phyloP scores from a whole-genome alignment of 2,797 vertebrate species.

The Poecilia picta region DNA sequence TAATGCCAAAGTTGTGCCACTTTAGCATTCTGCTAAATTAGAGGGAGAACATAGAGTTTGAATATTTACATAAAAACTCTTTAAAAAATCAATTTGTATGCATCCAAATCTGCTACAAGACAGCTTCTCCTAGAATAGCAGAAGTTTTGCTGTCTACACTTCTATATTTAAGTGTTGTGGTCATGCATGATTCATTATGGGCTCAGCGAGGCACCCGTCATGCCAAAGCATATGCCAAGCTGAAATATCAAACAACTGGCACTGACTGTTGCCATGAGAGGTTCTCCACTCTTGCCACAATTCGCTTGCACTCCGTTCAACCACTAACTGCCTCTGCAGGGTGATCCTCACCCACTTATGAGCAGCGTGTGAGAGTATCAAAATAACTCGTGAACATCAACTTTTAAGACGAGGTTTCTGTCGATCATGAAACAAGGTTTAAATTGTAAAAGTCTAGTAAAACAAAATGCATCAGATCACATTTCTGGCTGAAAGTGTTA shows the following conservation, averaged over 20 bases:
- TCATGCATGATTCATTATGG: conserved; percentile 69
- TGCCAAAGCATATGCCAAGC: conserved; percentile 59
- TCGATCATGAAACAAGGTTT: neutral
- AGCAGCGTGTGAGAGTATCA: conserved; percentile 33
- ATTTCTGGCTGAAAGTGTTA: neutral
- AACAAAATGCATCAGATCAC: neutral
- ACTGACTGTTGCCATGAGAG: conserved; percentile 57
- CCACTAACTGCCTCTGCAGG: conserved; percentile 27
- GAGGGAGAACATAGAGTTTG: neutral
- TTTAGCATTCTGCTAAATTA: conserved; percentile 3
- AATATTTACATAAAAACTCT: conserved; percentile 1
- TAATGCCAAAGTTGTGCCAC: neutral
- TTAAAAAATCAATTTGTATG: neutral
- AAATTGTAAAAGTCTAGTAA: neutral
- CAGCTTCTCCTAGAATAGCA: conserved; percentile 37
- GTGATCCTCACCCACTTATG: conserved; percentile 50
- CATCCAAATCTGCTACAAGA: conserved; percentile 11
- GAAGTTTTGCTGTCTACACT: conserved; percentile 46
- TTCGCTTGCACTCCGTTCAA: conserved; percentile 1
- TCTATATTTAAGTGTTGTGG: conserved; percentile 73
- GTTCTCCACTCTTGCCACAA: conserved; percentile 42
- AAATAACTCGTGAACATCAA: conserved; percentile 4
- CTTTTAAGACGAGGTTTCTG: neutral
- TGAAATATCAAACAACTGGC: conserved; percentile 70
- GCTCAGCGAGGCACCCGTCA: conserved; percentile 57